Conservation (phyloP, 2,113 vertebrate species). For the Nansenia antarctica region DNA sequence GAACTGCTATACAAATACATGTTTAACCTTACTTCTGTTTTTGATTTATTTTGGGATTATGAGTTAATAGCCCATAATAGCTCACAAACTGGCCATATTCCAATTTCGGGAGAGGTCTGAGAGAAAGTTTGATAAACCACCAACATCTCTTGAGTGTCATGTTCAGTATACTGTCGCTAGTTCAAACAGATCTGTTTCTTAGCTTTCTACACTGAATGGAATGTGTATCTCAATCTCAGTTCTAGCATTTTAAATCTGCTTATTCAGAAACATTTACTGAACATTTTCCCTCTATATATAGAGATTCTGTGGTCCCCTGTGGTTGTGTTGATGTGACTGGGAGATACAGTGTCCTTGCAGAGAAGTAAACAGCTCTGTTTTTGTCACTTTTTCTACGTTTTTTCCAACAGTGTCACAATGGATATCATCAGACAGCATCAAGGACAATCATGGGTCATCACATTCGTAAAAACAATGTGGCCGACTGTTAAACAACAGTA, state of each 20-base stretch:
- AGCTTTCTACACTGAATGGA: too few relatives aligned
- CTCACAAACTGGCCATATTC: background rate
- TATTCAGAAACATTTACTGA: too few relatives aligned
- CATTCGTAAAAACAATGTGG: slow-evolving; percentile 1
- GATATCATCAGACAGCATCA: slow-evolving; percentile 22
- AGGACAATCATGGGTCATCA: background rate
- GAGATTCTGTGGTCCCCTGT: too few relatives aligned
- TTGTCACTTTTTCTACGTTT: slow-evolving; percentile 5
- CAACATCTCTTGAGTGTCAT: too few relatives aligned
- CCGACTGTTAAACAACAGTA: background rate
- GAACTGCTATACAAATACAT: too few relatives aligned
- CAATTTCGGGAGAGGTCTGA: background rate
- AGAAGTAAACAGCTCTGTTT: slow-evolving; percentile 14
- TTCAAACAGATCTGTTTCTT: too few relatives aligned
- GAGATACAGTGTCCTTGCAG: background rate
- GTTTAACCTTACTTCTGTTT: too few relatives aligned
- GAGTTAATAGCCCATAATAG: background rate
- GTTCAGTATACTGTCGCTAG: too few relatives aligned
- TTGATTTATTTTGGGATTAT: background rate
- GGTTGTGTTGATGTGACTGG: background rate
- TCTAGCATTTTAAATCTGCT: too few relatives aligned
- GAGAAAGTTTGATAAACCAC: too few relatives aligned
- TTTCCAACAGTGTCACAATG: slow-evolving; percentile 14
- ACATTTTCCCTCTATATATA: too few relatives aligned
- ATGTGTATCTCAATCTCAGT: too few relatives aligned